These are phyloP conservation scores for Botia almorhae DNA, from an alignment of 2,797 vertebrate species.

Conservation along the genomic window DNA sequence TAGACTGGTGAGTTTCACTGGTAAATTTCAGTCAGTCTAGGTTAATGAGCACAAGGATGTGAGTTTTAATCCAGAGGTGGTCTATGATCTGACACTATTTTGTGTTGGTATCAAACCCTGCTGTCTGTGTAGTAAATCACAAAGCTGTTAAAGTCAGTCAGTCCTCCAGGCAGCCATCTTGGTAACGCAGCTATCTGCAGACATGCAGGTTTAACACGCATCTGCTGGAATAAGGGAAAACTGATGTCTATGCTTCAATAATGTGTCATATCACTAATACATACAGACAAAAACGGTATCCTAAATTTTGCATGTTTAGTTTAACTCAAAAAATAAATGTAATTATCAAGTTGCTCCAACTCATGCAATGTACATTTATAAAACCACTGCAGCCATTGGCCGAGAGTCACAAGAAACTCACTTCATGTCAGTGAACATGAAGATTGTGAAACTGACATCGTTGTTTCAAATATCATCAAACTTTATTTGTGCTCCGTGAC, in stretches of 20 bases:
- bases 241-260: background rate
- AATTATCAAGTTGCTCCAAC: no score
- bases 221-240: background rate
- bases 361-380: no score
- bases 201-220: background rate
- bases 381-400: no score
- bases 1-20: background rate
- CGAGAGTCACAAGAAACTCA: no score
- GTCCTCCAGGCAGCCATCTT: background rate
- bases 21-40: background rate
- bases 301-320: background rate
- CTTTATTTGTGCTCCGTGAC: slow-evolving; percentile 5
- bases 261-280: background rate
- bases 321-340: background rate
- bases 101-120: slow-evolving; percentile 1
- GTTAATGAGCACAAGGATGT: background rate
- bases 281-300: background rate
- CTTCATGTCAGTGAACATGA: no score
- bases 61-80: background rate
- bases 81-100: slow-evolving; percentile 13
- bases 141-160: background rate
- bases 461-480: background rate
- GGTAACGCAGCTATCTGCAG: background rate
- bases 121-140: slow-evolving; percentile 27
- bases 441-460: background rate